Base-by-base conservation (phyloP, 1,140 invertebrate species). In the Vanessa atalanta region DNA sequence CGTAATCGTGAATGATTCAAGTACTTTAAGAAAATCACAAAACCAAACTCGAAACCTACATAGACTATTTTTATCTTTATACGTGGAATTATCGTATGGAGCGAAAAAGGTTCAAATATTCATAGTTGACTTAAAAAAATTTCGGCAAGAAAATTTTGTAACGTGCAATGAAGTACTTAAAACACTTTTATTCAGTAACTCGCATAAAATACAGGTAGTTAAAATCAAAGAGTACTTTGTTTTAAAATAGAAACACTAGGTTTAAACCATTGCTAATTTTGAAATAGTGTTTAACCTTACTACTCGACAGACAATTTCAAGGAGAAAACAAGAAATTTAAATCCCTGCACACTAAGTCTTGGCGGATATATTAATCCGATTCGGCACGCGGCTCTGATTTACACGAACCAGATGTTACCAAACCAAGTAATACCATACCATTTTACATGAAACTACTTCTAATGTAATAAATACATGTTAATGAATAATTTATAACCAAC, bases 371-470 rank as follows among this genome's bases (percentile, higher is more conserved):
- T 74, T 70, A 70, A 74, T 69, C 72, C 60, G 23, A 73, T 68
- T 73, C 72, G 72, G 60, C 60, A 70, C 72, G 61, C 68, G 64
- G 69, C 53, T 60, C 57, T 53, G 70, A 72, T 69, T 72, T 72
- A 79, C 70, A 76, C 67, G 55, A 61, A 79, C 66, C 77, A 79
- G 77, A 76, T 79, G 77, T 68, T 66, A 61, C 73, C 63, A 57
- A 65, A 75, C 53, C 68, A 70, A 75, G 67, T 23, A 50, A 64
- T 67, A n/a, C 64, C 57, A 71, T 66, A 63, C 65, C 31, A 75
- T 71, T 53, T 75, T 66, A 65, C 50, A 69, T 68, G 60, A 31
- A 72, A 69, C 47, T 57, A 68, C 15, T 74, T 43, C n/a, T 61
- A 48, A 61, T 65, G 63, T 65, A 48, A 51, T 43, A 51, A 70